A percentile compares a stretch with the other conserved stretches of the same genome.
Evolutionary conservation across 2,113 vertebrate species (phyloP).

Genomic region (Galemys pyrenaicus): DNA sequence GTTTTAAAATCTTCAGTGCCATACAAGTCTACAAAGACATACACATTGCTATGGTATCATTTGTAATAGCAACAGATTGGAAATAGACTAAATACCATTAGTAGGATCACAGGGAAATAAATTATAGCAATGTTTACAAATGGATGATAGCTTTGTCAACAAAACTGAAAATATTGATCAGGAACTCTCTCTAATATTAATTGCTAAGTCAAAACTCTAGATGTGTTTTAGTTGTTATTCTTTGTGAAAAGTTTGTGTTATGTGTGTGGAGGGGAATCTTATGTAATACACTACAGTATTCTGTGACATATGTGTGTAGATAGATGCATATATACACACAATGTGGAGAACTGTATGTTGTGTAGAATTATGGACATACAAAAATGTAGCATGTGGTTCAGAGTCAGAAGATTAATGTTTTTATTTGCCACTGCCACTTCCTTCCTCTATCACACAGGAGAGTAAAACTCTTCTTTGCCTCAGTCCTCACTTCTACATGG

Average conservation of each 20-base stretch:
- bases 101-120: not conserved
- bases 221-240: not conserved
- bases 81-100: not conserved
- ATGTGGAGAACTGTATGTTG: not conserved
- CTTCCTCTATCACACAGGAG: not conserved
- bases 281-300: no score
- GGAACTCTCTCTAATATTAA: not conserved
- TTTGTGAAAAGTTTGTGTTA: not conserved
- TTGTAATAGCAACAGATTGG: not conserved
- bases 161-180: not conserved
- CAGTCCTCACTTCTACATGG: not conserved
- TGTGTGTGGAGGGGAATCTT: not conserved
- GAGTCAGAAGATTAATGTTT: not conserved
- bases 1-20: not conserved
- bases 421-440: no score
- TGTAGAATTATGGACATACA: not conserved
- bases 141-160: not conserved
- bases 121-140: not conserved
- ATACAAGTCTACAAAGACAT: not conserved
- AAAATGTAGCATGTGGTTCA: not conserved
- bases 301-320: not conserved
- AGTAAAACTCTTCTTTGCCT: not conserved
- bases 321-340: not conserved
- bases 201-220: not conserved
- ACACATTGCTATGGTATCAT: not conserved